Evolutionary conservation across 1,140 invertebrate genomes (phyloP), one percentile per base, ranked within the genome.

Genomic region (Stenopsyche tienmushanensis): DNA sequence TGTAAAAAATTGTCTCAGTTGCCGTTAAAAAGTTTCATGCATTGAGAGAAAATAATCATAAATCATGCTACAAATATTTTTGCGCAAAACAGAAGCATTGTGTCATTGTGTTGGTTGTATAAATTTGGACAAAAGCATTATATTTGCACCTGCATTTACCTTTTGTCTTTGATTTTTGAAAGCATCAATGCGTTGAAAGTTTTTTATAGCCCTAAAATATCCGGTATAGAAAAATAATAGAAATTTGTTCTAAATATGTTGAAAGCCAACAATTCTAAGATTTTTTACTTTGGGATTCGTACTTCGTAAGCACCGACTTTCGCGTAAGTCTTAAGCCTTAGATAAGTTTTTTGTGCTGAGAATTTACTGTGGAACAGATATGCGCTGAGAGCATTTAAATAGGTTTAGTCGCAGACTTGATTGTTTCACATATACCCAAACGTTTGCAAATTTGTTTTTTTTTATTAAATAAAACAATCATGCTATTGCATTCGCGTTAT

Each of bases 291-390:
- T 18, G 39, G 54, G 54, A 34, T 26, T 39, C 62, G 23, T 62
- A 45, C 44, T 58, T 58, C 41, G 24, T 24, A 24, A 42, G 21
- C 63, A 39, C 41, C 57, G 62, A 62, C 64, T 66, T 58, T 53
- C 53, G 54, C 59, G 63, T 66, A 69, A 69, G 50, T 63, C 60
- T 50, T 66, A 69, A 69, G 50, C 58, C 60, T 50, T 54, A 64
- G 67, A 66, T 69, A 69, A 69, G 63, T 69, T 69, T 69, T 65
- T 69, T 65, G 59, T 45, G 23, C 58, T 57, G 34, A 53, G 34
- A 41, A 62, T 67, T 67, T 67, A 42, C 29, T 60, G 57, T 47
- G 34, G 34, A 21, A 47, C 17, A 65, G 64, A 57, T 59, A 59
- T 42, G 45, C 49, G 24, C 20, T 21, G 54, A 57, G 21, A 57